A percentile compares a stretch with the other conserved stretches of the same genome.
Conservation (phyloP, 2,113 vertebrate species). For the Geothlypis trichas region DNA sequence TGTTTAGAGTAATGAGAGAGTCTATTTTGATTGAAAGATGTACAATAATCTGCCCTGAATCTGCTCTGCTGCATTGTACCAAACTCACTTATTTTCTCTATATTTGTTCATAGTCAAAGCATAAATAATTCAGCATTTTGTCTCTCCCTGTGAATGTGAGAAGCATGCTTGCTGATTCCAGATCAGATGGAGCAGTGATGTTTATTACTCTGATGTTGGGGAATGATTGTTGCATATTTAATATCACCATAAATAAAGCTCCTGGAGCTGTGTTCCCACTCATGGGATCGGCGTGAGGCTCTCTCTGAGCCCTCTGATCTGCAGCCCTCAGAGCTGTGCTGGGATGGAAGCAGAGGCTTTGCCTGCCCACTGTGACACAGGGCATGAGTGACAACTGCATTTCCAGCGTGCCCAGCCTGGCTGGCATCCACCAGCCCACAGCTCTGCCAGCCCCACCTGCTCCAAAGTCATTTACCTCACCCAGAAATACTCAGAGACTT, state of each 20-base stretch:
- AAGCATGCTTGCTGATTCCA: constrained; percentile 15
- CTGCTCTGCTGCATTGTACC: constrained; percentile 14
- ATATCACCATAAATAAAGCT: constrained; percentile 21
- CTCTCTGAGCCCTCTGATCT: neutral
- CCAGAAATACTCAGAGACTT: neutral
- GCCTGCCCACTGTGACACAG: neutral
- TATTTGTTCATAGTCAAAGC: constrained; percentile 56
- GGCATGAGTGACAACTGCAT: neutral
- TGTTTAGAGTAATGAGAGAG: neutral
- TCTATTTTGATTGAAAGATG: constrained; percentile 12
- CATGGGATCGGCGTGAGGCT: neutral
- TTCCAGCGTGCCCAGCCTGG: neutral
- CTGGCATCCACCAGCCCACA: neutral
- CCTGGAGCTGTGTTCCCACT: neutral
- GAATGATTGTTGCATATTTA: constrained; percentile 58
- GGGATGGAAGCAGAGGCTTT: neutral
- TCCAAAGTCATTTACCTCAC: neutral
- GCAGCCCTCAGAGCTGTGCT: neutral
- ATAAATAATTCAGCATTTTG: constrained; percentile 60
- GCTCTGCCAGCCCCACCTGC: neutral
- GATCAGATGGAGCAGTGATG: constrained; percentile 45
- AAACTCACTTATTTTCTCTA: constrained; percentile 37
- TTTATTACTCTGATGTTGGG: constrained; percentile 56
- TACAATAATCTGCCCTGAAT: constrained; percentile 10
- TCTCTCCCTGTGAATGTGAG: constrained; percentile 30